phyloP scores from a whole-genome alignment of 2,888 invertebrate genomes.

The Serripes groenlandicus region DNA sequence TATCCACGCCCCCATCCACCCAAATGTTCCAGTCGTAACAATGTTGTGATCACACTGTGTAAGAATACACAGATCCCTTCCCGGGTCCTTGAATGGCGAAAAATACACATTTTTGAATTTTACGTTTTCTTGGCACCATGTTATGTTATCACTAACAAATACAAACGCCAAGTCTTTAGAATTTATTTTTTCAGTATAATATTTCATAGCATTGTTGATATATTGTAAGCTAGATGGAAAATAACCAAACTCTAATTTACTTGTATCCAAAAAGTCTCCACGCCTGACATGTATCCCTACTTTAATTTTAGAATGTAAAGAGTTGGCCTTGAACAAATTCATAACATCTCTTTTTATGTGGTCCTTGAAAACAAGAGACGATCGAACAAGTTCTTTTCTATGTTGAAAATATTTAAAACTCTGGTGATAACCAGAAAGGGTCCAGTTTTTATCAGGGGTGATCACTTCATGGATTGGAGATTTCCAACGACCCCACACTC shows the following conservation, averaged over 20 bases:
- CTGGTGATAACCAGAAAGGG: neutral
- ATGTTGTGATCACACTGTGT: conserved; percentile 15
- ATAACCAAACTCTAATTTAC: neutral
- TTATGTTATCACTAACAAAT: neutral
- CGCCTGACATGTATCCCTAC: conserved; percentile 6
- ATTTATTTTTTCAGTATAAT: neutral
- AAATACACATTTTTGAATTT: neutral
- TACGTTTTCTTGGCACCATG: conserved; percentile 10
- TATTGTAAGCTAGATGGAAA: neutral
- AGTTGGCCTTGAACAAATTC: neutral
- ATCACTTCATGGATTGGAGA: neutral
- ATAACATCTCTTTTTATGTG: neutral
- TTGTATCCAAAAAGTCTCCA: conserved; percentile 1
- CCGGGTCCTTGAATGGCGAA: neutral
- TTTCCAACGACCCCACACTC: neutral
- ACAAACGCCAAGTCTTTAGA: neutral
- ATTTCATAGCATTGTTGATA: neutral
- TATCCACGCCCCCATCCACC: conserved; percentile 22
- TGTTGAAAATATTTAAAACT: conserved; percentile 1
- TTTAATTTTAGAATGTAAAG: neutral
- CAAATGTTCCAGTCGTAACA: conserved; percentile 1
- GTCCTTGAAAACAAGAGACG: conserved; percentile 9
- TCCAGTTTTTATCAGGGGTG: neutral
- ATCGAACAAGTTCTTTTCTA: neutral
- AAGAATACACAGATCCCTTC: neutral